phyloP scores from a whole-genome alignment of 2,797 vertebrate species.

The Pangasius sanitwongsei region DNA sequence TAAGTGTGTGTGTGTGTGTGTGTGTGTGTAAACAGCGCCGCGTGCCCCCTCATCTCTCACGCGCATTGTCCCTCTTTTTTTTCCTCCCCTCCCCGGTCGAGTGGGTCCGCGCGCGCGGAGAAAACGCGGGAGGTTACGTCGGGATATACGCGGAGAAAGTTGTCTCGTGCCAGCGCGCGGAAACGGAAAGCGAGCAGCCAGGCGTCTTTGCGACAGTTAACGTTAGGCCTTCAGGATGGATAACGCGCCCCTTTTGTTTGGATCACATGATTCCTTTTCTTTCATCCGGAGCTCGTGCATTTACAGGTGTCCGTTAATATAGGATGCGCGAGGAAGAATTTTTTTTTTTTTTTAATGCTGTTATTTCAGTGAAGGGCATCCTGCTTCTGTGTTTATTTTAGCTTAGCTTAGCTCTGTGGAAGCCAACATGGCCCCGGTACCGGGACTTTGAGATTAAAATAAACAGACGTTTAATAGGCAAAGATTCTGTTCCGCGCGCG shows the following conservation, averaged over 20 bases:
- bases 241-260: constrained; percentile 26
- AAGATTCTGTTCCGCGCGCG: not conserved
- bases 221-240: not conserved
- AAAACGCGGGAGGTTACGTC: constrained; percentile 52
- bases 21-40: constrained; percentile 38
- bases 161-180: constrained; percentile 34
- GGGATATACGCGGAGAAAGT: constrained; percentile 59
- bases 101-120: constrained; percentile 53
- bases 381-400: not conserved
- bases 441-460: not conserved
- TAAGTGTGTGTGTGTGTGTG: not conserved
- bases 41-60: constrained; percentile 47
- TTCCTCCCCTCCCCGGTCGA: constrained; percentile 15
- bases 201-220: not conserved
- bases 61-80: constrained; percentile 58
- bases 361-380: not conserved
- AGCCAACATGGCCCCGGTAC: constrained; percentile 1
- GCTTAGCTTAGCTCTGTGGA: not conserved
- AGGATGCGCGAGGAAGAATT: not conserved
- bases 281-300: not conserved
- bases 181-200: constrained; percentile 1
- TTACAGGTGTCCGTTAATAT: not conserved
- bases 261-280: not conserved
- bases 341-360: not conserved
- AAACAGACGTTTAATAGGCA: not conserved